Evolutionary conservation across 1,140 invertebrate species (phyloP), one percentile per base, ranked within the genome.

Genomic region (Solenopsis fugax): DNA sequence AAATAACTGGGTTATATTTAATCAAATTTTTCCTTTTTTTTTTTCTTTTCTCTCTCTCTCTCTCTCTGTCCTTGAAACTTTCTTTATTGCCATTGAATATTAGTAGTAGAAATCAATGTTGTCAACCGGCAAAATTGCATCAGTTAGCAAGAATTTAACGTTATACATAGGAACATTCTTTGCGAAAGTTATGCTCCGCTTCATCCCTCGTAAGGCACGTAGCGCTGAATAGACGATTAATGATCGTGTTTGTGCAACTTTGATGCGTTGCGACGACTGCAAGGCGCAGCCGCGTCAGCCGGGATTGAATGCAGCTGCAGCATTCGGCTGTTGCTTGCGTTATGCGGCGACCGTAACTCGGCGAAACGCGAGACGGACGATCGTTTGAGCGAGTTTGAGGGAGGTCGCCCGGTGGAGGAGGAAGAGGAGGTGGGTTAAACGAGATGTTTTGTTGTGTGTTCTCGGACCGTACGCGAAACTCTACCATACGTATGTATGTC

Each of bases 261-360:
- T 77, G 90, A 88, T 91, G 87, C 87, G 86, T 91, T 73, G 82
- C 88, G 60, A 65, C 64, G 65, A 81, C 71, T 64, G 73, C 72
- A 81, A 56, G 81, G 87, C 78, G 72, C 60, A 69, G 77, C 71
- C 84, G 77, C 69, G 45, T 58, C 21, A 56, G 16, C 56, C 75
- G 50, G 54, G n/a, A 67, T 80, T 76, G 81, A 89, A 80, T 87
- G 73, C 84, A 78, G 75, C 50, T 78, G 80, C 58, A 75, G 71
- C 54, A 88, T 80, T 71, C 69, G 73, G 58, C n/a, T 69, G 80
- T n/a, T 56, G 56, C 67, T 50, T 29, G 58, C 67, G 65, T 58
- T 71, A 86, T 71, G 80, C 73, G 41, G 18, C 64, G 77, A 84
- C 67, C 85, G 82, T 86, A 86, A 86, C 88, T 81, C 76, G 77